Evolutionary conservation across 2,888 invertebrate species (phyloP), one percentile per base, ranked within the genome.

Genomic region (Campopleginae sp.): DNA sequence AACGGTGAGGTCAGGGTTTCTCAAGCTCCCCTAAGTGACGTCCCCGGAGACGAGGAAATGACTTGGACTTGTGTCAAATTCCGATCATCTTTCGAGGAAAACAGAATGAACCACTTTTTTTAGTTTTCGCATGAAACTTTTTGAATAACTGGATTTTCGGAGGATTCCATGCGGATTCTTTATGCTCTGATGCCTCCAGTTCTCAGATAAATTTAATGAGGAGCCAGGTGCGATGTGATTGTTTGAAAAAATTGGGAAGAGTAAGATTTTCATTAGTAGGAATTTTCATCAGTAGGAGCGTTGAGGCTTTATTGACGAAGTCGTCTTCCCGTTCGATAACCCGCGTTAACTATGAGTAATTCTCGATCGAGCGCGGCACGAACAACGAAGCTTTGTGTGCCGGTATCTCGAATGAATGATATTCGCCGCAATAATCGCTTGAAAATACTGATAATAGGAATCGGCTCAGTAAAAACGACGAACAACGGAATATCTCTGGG

Each of bases 1-100:
- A 80, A 51, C 82, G 76, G 33, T 65, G 76, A 77, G 83, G 75
- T 79, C 87, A 87, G 86, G 81, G 86, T 86, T 80, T 87, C 86
- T 87, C 88, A 87, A 75, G 79, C 71, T 38, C 80, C n/a, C 54
- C 76, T 68, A 71, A 58, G 44, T 70, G 61, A n/a, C 31, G 68
- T 44, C 54, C 17, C n/a, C 17, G 44, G 42, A 27, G 42, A 27
- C 3, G 77, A 65, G 19, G 27, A 46, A 78, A 61, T 48, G 38
- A 38, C 51, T 65, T 12, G 63, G 19, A 19, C 19, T 14, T 46
- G 27, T 48, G 33, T 48, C 19, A 46, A 63, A 46, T 19, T 31
- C 12, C 27, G 31, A 75, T 74, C 27, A 44, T 65, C 66, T 44
- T 44, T 75, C 44, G n/a, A 42, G 27, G 42, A 27, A 46, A 63